phyloP scores from a whole-genome alignment of 2,113 vertebrate genomes.

The Speoplatyrhinus poulsoni region DNA sequence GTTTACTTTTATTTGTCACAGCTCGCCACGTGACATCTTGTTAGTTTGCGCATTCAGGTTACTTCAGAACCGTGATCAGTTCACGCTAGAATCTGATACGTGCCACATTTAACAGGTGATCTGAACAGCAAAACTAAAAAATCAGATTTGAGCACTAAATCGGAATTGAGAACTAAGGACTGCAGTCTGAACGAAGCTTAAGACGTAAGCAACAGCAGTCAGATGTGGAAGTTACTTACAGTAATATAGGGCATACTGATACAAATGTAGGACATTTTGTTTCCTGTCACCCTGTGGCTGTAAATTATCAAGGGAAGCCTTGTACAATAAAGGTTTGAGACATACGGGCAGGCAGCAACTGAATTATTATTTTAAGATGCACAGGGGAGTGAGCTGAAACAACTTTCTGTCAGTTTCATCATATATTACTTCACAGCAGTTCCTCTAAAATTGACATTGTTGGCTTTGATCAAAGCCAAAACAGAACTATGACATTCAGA shows the following conservation, averaged over 20 bases:
- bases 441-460: conserved; percentile 78
- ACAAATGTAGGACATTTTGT: conserved; percentile 59
- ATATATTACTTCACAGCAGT: conserved; percentile 72
- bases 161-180: not conserved
- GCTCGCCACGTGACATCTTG: no score
- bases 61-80: no score
- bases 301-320: conserved; percentile 50
- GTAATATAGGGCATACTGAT: conserved; percentile 38
- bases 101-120: no score
- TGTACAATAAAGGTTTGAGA: conserved; percentile 37
- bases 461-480: conserved; percentile 79
- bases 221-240: conserved; percentile 61
- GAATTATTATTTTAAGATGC: conserved; percentile 77
- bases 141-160: no score
- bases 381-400: conserved; percentile 61
- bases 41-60: no score
- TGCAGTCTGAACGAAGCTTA: not conserved
- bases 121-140: no score
- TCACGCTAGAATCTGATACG: no score
- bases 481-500: conserved; percentile 69
- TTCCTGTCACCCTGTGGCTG: conserved; percentile 58
- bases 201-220: conserved; percentile 40
- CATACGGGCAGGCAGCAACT: conserved; percentile 58
- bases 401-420: conserved; percentile 83
- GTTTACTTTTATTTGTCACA: no score